Percentiles rank a stretch among this genome's conserved stretches.
These are phyloP conservation scores for Epizoanthus fatuus DNA, from an alignment of 92 coral and sea anemone genomes.

Conservation along the genomic window DNA sequence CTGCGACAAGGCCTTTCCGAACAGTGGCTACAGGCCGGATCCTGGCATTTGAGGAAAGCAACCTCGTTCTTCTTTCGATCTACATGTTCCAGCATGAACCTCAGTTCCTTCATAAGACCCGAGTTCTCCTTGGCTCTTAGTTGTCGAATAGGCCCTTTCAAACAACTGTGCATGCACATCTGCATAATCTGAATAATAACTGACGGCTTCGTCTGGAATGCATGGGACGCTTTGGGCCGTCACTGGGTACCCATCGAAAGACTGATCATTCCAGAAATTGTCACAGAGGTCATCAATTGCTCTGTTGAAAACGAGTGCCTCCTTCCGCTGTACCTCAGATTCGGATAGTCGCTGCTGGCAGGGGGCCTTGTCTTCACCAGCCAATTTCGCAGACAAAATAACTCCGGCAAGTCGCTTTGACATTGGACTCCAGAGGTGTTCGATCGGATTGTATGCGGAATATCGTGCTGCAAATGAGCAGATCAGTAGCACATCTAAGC, in stretches of 20 bases:
- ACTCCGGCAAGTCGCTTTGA: constrained; percentile 52
- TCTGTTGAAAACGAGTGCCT: constrained; percentile 47
- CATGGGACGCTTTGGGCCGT: constrained; percentile 11
- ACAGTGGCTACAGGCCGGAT: constrained; percentile 56
- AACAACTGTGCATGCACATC: constrained; percentile 17
- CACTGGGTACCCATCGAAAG: constrained; percentile 47
- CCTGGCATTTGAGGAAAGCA: constrained; percentile 51
- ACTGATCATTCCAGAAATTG: constrained; percentile 43
- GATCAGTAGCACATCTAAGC: too few relatives aligned
- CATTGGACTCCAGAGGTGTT: constrained; percentile 66
- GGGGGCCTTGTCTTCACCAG: constrained; percentile 39
- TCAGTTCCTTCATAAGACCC: constrained; percentile 33
- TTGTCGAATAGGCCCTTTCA: constrained; percentile 40
- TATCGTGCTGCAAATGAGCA: too few relatives aligned
- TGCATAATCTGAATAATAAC: constrained; percentile 9
- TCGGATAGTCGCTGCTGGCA: constrained; percentile 11
- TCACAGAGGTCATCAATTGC: constrained; percentile 24
- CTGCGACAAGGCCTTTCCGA: constrained; percentile 44
- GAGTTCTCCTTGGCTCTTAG: constrained; percentile 21
- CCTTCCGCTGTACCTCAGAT: constrained; percentile 36
- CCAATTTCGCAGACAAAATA: constrained; percentile 22
- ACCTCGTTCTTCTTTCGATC: constrained; percentile 58
- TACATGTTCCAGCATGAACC: constrained; percentile 46
- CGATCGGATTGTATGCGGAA: constrained; percentile 50
- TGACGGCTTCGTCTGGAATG: neutral